Evolutionary conservation across 2,113 vertebrate species (phyloP).

Genomic region (Nipponia nippon): DNA sequence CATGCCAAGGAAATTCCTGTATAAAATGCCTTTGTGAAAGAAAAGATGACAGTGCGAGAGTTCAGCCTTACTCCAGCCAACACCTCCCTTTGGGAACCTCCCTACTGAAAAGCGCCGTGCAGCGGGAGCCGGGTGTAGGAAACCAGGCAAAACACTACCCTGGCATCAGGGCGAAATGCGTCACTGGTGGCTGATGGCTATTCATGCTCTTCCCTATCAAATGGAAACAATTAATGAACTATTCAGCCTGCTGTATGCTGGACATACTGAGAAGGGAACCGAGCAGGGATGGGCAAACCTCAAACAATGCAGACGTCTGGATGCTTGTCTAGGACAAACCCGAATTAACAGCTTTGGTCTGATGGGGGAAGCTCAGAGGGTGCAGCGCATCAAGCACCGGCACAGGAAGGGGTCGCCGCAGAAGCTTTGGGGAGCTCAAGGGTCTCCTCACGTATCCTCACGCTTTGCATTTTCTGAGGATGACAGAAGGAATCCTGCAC

Average conservation of each 20-base stretch:
- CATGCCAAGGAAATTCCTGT: neutral
- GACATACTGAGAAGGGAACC: neutral
- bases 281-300: conserved; percentile 44
- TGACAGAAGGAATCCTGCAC: neutral
- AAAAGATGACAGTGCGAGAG: accelerated
- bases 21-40: neutral
- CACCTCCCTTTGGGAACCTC: neutral
- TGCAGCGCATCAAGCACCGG: neutral
- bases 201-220: neutral
- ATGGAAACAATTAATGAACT: conserved; percentile 34
- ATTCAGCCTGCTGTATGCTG: neutral
- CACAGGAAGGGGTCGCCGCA: neutral
- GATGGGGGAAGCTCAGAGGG: neutral
- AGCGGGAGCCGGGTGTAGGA: neutral
- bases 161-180: neutral
- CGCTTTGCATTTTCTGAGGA: neutral
- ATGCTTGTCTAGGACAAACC: neutral
- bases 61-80: neutral
- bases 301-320: conserved; percentile 43
- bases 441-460: neutral
- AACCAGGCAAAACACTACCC: neutral
- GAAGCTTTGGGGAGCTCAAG: neutral
- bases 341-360: neutral
- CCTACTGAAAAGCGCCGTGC: neutral
- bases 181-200: neutral